Base-by-base conservation (phyloP, 2,888 invertebrate species). In the Drosophila limbata region DNA sequence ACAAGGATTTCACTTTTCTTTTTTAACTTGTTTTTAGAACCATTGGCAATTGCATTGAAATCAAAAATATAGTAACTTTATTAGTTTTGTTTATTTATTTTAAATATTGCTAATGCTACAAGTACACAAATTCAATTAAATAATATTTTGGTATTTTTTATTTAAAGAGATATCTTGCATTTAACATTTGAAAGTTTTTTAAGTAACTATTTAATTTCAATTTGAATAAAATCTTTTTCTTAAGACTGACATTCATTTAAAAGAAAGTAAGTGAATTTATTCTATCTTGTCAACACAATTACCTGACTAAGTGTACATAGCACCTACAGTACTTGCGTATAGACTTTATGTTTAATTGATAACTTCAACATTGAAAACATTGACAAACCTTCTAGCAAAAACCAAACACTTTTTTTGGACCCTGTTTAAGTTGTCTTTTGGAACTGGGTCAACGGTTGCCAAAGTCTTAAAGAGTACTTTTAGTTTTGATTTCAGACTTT, bases 371-470 rank as follows among this genome's bases (percentile, higher is more conserved):
- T 64, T 21, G 35, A 35, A 28, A 42, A 42, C 57, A 19, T 55
- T 44, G 44, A 45, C 35, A 55, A 50, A 11, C 44, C 52, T 45
- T 55, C 40, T 42, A 6, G 13, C 13, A 19, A 42, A 13, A 31
- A 15, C 17, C 4, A 50, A 33, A 50, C 6, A 39, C n/a, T 21
- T 9, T 5, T 5, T 11, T 33, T 40, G 5, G 31, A 11, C 10
- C n/a, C 13, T 11, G 45, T 47, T 47, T 15, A 37, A 56, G 35
- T 37, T 31, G 9, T 11, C n/a, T 15, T 61, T 48, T 19, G 37
- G 31, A 81, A 75, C 50, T 81, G 62, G 82, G 68, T 60, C 66
- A 79, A 31, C 28, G 31, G 15, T 17, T 53, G 42, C 10, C 37
- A 51, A 33, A 17, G 42, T 35, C 68, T 73, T 70, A 56, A 79